phyloP scores from a whole-genome alignment of 2,888 invertebrate species.

The Schrankia costaestrigalis region DNA sequence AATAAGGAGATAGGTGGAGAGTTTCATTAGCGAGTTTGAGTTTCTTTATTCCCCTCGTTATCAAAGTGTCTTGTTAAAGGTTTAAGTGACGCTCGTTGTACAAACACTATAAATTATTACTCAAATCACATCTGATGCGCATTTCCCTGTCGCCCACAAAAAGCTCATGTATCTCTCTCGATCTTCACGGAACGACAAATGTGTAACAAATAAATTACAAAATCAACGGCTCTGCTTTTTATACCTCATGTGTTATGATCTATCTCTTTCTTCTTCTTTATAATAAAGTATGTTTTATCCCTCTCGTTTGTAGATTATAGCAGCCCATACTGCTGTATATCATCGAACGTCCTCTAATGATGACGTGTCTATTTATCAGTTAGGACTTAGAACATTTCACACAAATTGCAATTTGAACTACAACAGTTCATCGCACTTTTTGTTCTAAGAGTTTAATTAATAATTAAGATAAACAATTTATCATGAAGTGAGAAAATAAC shows the following conservation, averaged over 20 bases:
- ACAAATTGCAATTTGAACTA: constrained; percentile 60
- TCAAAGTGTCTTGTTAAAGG: constrained; percentile 59
- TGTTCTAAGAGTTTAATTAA: constrained; percentile 46
- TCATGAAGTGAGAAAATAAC: constrained; percentile 26
- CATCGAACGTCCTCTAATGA: constrained; percentile 66
- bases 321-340: constrained; percentile 59
- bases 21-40: constrained; percentile 22
- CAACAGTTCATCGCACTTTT: constrained; percentile 54
- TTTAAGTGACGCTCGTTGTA: constrained; percentile 63
- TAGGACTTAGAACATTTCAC: constrained; percentile 57
- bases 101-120: constrained; percentile 76
- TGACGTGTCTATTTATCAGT: constrained; percentile 70
- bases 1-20: constrained; percentile 18
- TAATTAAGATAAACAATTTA: constrained; percentile 31
- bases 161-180: constrained; percentile 75
- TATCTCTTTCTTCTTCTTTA: constrained; percentile 43
- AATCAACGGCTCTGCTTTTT: constrained; percentile 76
- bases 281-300: constrained; percentile 39
- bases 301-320: constrained; percentile 57
- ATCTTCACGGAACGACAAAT: constrained; percentile 81
- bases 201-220: constrained; percentile 81
- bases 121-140: constrained; percentile 77
- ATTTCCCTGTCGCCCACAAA: constrained; percentile 72
- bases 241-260: constrained; percentile 55
- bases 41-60: constrained; percentile 35